These are phyloP conservation scores for Nasonovia ribisnigri DNA, from an alignment of 2,888 invertebrate species.

Conservation along the genomic window DNA sequence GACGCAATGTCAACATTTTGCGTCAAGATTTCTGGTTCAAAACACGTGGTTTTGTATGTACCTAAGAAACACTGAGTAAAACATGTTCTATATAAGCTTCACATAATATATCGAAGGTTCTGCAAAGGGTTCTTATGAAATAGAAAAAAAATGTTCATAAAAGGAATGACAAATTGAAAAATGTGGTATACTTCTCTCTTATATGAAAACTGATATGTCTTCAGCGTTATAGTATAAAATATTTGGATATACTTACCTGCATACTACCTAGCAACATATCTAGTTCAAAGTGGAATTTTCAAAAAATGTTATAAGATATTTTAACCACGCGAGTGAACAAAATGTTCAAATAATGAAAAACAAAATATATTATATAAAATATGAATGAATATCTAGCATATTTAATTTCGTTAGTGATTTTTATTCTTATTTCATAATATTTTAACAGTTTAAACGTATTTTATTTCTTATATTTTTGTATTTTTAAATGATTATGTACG, in stretches of 20 bases:
- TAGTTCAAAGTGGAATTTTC: background rate
- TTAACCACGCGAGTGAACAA: background rate
- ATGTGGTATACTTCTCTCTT: background rate
- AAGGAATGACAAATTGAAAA: background rate
- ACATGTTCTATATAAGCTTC: background rate
- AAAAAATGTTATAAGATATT: background rate
- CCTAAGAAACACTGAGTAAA: background rate
- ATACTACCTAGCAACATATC: background rate
- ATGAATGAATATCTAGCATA: background rate
- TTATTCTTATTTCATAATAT: background rate
- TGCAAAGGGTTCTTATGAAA: background rate
- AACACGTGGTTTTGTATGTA: conserved; percentile 23
- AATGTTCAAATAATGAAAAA: background rate
- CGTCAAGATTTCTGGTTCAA: conserved; percentile 23
- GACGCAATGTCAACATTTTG: conserved; percentile 30
- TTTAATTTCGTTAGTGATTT: background rate
- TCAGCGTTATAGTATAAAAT: background rate
- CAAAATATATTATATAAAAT: background rate
- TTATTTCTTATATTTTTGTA: background rate
- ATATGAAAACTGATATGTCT: background rate
- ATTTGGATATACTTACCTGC: background rate
- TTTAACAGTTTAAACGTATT: background rate
- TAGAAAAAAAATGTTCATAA: background rate
- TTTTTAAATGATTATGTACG: background rate
- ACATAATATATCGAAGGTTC: conserved; percentile 8